These are phyloP conservation scores for Microplitis deprimator DNA, from an alignment of 2,888 invertebrate genomes.

Conservation along the genomic window DNA sequence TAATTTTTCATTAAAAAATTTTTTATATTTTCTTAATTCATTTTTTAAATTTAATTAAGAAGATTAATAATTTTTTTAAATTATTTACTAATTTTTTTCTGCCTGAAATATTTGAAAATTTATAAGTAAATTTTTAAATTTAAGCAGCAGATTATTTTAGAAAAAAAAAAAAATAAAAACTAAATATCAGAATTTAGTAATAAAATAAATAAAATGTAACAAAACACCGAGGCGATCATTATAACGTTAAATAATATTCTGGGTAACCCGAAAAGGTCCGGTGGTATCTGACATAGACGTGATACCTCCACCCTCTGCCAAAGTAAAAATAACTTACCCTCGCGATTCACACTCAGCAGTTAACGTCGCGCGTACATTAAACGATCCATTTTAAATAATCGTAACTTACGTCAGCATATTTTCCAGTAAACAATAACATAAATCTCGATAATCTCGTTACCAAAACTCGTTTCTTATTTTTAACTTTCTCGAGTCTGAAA, in stretches of 20 bases:
- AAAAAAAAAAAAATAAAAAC: too few relatives aligned
- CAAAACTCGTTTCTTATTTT: conserved; percentile 43
- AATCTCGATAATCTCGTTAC: neutral
- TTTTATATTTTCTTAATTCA: neutral
- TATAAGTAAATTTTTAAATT: neutral
- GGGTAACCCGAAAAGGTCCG: conserved; percentile 69
- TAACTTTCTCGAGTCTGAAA: neutral
- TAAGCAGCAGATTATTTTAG: too few relatives aligned
- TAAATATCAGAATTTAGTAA: too few relatives aligned
- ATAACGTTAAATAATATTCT: conserved; percentile 53
- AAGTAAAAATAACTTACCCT: conserved; percentile 68
- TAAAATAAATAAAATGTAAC: conserved; percentile 51
- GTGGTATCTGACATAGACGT: conserved; percentile 46
- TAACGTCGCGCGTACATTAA: neutral
- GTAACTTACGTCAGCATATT: conserved; percentile 4
- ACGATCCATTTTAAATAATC: neutral
- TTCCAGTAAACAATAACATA: conserved; percentile 18
- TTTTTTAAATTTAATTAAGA: neutral
- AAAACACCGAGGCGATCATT: conserved; percentile 54
- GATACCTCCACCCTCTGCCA: conserved; percentile 50
- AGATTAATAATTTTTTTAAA: neutral
- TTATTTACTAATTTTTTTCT: neutral
- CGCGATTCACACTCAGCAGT: conserved; percentile 46
- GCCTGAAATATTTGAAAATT: neutral
- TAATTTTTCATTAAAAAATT: too few relatives aligned